These are phyloP conservation scores for Trichogramma dendrolimi DNA, from an alignment of 2,888 invertebrate species.

Conservation along the genomic window DNA sequence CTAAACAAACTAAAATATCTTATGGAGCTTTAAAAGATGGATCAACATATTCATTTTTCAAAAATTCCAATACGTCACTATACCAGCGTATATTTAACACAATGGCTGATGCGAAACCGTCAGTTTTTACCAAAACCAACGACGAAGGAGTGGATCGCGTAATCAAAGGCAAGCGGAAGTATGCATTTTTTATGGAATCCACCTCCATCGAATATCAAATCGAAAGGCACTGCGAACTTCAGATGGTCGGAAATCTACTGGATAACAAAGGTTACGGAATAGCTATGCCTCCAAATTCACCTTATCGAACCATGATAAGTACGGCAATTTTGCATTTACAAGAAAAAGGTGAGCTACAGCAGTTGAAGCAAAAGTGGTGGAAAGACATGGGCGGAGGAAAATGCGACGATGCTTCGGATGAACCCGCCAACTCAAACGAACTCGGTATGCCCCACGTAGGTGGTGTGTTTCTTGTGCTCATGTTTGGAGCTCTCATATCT, in stretches of 20 bases:
- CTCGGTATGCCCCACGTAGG: slow-evolving; percentile 84
- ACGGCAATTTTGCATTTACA: slow-evolving; percentile 85
- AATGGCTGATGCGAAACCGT: slow-evolving; percentile 84
- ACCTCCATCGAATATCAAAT: slow-evolving; percentile 93
- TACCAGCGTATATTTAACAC: slow-evolving; percentile 95
- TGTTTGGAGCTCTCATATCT: slow-evolving; percentile 68
- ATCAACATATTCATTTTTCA: slow-evolving; percentile 90
- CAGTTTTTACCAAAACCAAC: slow-evolving; percentile 81
- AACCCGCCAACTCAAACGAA: slow-evolving; percentile 55
- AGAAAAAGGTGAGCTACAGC: slow-evolving; percentile 77
- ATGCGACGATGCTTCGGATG: slow-evolving; percentile 52
- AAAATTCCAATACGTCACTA: slow-evolving; percentile 89
- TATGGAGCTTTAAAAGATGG: slow-evolving; percentile 93
- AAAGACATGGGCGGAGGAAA: slow-evolving; percentile 61
- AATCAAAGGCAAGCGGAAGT: slow-evolving; percentile 75
- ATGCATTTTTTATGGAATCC: slow-evolving; percentile 97
- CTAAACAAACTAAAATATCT: slow-evolving; percentile 94
- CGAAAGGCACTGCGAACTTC: slow-evolving; percentile 84
- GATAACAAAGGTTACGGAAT: slow-evolving; percentile 96
- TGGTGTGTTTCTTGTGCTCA: slow-evolving; percentile 84
- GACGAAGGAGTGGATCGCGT: slow-evolving; percentile 89
- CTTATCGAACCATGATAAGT: slow-evolving; percentile 75
- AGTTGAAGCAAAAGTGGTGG: slow-evolving; percentile 92
- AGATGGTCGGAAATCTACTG: slow-evolving; percentile 85
- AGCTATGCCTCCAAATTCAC: slow-evolving; percentile 75